Evolutionary conservation across 2,113 vertebrate genomes (phyloP).

Genomic region (Cervus canadensis): DNA sequence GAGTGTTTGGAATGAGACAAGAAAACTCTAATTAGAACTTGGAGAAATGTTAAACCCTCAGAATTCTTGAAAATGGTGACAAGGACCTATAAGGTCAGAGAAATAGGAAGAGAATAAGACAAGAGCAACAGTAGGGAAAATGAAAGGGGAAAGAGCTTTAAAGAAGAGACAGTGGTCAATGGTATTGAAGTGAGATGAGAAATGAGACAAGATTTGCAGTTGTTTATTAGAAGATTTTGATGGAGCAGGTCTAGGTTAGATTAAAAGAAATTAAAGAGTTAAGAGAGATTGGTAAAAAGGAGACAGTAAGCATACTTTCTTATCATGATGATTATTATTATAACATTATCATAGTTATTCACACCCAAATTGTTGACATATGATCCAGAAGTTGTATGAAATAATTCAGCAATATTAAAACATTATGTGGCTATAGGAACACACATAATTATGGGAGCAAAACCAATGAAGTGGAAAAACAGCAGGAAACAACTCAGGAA

Average conservation of each 20-base stretch:
- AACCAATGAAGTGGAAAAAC: constrained; percentile 71
- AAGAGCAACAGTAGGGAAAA: background rate
- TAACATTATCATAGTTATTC: background rate
- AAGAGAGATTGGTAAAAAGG: background rate
- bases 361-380: constrained; percentile 35
- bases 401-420: constrained; percentile 61
- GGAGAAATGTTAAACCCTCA: background rate
- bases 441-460: constrained; percentile 54
- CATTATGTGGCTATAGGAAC: constrained; percentile 55
- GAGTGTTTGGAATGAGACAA: background rate
- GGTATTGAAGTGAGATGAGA: background rate
- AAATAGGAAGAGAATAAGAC: background rate
- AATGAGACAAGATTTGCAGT: background rate
- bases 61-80: background rate
- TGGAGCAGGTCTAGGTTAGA: too few species aligned
- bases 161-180: background rate
- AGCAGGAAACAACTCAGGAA: constrained; percentile 70
- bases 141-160: background rate
- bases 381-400: constrained; percentile 40
- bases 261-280: background rate
- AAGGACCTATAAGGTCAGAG: background rate
- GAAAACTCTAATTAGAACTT: background rate
- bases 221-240: background rate
- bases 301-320: background rate
- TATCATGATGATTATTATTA: background rate